These are phyloP conservation scores for Aselliscus stoliczkanus DNA, from an alignment of 2,797 vertebrate species.

Conservation along the genomic window DNA sequence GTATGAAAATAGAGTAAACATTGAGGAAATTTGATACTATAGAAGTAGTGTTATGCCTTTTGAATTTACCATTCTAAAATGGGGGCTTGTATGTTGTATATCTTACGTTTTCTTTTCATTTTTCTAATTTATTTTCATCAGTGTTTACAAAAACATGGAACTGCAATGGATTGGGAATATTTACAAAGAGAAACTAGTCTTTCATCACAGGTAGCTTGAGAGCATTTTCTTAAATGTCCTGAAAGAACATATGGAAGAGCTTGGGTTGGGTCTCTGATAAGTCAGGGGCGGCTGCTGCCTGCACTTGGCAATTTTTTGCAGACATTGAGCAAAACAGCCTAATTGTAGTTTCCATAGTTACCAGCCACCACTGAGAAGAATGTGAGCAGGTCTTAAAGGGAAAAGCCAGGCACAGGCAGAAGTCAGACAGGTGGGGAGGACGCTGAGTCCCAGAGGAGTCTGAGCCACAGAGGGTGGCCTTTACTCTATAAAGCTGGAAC, in stretches of 20 bases:
- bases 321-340: slow-evolving; percentile 61
- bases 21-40: background rate
- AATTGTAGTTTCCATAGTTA: slow-evolving; percentile 76
- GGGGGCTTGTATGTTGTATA: background rate
- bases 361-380: slow-evolving; percentile 50
- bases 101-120: background rate
- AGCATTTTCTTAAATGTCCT: background rate
- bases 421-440: background rate
- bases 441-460: background rate
- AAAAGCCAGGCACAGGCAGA: slow-evolving; percentile 4
- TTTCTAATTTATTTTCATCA: slow-evolving; percentile 20
- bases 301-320: slow-evolving; percentile 67
- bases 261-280: background rate
- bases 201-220: background rate
- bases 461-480: background rate
- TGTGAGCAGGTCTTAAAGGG: slow-evolving; percentile 53
- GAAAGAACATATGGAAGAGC: background rate
- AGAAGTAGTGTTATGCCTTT: background rate
- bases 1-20: background rate
- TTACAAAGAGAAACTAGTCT: background rate
- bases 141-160: slow-evolving; percentile 8
- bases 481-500: background rate
- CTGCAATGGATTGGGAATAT: background rate
- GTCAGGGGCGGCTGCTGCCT: slow-evolving; percentile 40
- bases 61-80: background rate